These are phyloP conservation scores for Leucania comma DNA, from an alignment of 2,888 invertebrate species.

Conservation along the genomic window DNA sequence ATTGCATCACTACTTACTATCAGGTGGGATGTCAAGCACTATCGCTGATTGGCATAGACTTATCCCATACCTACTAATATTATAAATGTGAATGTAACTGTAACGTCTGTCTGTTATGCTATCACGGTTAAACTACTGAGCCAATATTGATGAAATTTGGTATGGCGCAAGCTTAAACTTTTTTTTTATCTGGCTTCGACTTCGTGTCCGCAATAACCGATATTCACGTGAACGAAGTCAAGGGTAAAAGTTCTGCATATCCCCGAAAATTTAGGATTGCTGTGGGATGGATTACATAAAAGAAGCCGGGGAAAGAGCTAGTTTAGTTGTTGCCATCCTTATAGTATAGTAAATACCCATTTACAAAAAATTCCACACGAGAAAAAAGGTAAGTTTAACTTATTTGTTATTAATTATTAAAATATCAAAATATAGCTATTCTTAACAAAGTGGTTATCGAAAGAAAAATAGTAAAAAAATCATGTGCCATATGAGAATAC, in stretches of 20 bases:
- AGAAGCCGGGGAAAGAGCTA: neutral
- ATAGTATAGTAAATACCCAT: neutral
- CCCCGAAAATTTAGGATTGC: neutral
- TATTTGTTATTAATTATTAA: neutral
- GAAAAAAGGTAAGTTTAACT: neutral
- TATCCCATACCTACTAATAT: no score
- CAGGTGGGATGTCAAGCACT: no score
- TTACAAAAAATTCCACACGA: neutral
- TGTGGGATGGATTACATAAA: neutral
- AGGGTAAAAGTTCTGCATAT: neutral
- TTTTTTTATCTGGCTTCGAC: no score
- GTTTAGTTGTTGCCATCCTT: neutral
- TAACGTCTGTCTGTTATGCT: no score
- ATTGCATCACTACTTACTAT: no score
- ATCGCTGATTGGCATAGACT: no score
- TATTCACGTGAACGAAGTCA: no score
- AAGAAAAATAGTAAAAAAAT: slow-evolving; percentile 13
- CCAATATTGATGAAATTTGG: no score
- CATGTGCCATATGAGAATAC: slow-evolving; percentile 45
- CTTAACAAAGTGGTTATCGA: slow-evolving; percentile 16
- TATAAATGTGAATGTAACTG: no score
- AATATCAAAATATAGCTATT: neutral
- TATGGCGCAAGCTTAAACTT: no score
- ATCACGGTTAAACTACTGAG: no score
- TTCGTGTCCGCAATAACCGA: no score